Evolutionary conservation across 2,113 vertebrate species (phyloP).

Genomic region (Pelecanoides urinatrix): DNA sequence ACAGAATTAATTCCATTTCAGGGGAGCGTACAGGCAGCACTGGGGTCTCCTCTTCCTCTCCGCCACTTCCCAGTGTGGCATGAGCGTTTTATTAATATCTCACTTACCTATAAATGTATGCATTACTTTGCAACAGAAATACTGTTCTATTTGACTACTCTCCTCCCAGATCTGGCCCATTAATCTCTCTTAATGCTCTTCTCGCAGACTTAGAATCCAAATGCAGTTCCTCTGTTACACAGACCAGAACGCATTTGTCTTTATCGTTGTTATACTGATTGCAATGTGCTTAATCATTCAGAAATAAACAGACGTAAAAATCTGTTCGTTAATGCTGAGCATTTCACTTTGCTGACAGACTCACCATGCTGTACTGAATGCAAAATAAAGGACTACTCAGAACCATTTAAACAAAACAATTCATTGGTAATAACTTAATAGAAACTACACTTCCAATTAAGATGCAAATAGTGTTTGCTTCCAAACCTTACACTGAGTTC

Average conservation of each 20-base stretch:
- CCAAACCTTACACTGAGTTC: not conserved
- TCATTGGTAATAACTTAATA: not conserved
- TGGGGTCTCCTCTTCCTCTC: not conserved
- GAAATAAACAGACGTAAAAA: not conserved
- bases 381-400: not conserved
- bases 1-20: not conserved
- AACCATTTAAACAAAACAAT: not conserved
- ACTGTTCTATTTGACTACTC: not conserved
- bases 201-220: not conserved
- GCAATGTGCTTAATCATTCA: not conserved
- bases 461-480: accelerated
- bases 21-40: not conserved
- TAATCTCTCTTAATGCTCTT: not conserved
- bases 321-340: not conserved
- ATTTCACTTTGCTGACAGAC: not conserved
- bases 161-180: not conserved
- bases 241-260: not conserved
- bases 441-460: not conserved
- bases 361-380: accelerated
- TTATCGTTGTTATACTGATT: not conserved
- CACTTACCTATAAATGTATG: not conserved
- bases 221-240: not conserved
- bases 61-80: not conserved
- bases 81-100: not conserved
- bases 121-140: not conserved